Base-by-base conservation (phyloP, 2,797 vertebrate genomes). In the Florisuga fusca region DNA sequence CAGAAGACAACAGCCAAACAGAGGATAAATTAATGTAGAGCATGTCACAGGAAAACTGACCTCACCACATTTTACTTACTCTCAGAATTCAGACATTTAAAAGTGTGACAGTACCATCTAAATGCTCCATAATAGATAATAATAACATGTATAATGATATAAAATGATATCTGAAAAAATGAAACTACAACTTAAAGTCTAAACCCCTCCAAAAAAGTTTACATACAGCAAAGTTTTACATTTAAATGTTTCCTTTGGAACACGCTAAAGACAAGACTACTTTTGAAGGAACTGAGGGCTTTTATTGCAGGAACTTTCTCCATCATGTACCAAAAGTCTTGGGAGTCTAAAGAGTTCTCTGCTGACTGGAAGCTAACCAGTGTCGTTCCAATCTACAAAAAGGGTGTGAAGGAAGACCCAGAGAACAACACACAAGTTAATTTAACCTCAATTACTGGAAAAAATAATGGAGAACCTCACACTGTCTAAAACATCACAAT, bases 141-240 rank as follows among this genome's bases (percentile, higher is more conserved):
- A 36, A 36, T 36, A 36, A 36, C 10, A 36, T 36, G 10, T 36
- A 36, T 36, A 36, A 36, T 36, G n/a, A 36, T 36, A 36, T 36
- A 36, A 8, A 82, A 48, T 0, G 1, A 15, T 46, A 36, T 11
- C n/a, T 46, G 20, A 69, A 75, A 45, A 6, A 20, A 58, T 26
- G 10, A 4, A 7, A 23, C 12, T 18, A 17, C 1, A 41, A 9
- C 10, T 66, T 54, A n/a, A 63, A 45, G 6, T 4, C 17, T 76
- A 64, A 75, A 5, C 33, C 2, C 15, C 0, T 4, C 3, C 7
- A 0, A 18, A 41, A 41, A 43, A 8, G 29, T 80, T 83, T 58
- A 12, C 19, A 3, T 34, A 16, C 1, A 31, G 10, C 33, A 9
- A 69, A 5, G 6, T 29, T 72, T 93, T 50, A 38, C 11, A 55